Conservation (phyloP, 2,113 vertebrate species). For the Nerophis lumbriciformis region DNA sequence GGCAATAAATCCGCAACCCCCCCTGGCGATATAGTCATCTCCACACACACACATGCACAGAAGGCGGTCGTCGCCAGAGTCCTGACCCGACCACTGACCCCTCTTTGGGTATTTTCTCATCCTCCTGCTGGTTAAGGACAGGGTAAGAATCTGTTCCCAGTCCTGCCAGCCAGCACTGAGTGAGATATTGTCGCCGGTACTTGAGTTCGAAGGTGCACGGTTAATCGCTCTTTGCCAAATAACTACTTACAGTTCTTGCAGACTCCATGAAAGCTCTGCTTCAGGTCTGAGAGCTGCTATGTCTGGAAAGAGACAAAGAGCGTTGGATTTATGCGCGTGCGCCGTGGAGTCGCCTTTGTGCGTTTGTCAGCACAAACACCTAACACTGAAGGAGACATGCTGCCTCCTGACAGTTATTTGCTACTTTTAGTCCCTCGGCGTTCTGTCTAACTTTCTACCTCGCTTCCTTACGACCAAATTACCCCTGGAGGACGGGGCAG, state of each 20-base stretch:
- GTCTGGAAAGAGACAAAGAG: slow-evolving; percentile 30
- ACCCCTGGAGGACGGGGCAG: slow-evolving; percentile 45
- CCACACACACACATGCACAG: slow-evolving; percentile 27
- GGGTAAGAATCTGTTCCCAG: slow-evolving; percentile 35
- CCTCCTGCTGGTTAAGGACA: slow-evolving; percentile 53
- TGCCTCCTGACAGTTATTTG: slow-evolving; percentile 72
- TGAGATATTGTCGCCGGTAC: slow-evolving; percentile 59
- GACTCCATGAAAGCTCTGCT: slow-evolving; percentile 21
- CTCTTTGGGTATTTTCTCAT: slow-evolving; percentile 64
- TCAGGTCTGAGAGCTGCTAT: slow-evolving; percentile 27
- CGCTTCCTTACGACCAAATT: slow-evolving; percentile 53
- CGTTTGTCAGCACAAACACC: slow-evolving; percentile 67
- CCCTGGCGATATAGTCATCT: slow-evolving; percentile 42
- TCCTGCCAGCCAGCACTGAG: slow-evolving; percentile 23
- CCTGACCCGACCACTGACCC: slow-evolving; percentile 55
- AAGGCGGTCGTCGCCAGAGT: slow-evolving; percentile 33
- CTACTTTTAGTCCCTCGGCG: slow-evolving; percentile 63
- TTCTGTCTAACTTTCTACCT: slow-evolving; percentile 62
- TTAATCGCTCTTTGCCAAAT: slow-evolving; percentile 44
- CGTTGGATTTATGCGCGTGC: slow-evolving; percentile 26
- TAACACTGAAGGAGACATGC: slow-evolving; percentile 67
- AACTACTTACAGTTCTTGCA: slow-evolving; percentile 10
- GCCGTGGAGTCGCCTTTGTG: slow-evolving; percentile 40
- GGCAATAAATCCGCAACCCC: slow-evolving; percentile 27
- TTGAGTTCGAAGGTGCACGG: slow-evolving; percentile 53